phyloP scores from a whole-genome alignment of 2,888 invertebrate genomes.

The Cryptocephalus primarius region DNA sequence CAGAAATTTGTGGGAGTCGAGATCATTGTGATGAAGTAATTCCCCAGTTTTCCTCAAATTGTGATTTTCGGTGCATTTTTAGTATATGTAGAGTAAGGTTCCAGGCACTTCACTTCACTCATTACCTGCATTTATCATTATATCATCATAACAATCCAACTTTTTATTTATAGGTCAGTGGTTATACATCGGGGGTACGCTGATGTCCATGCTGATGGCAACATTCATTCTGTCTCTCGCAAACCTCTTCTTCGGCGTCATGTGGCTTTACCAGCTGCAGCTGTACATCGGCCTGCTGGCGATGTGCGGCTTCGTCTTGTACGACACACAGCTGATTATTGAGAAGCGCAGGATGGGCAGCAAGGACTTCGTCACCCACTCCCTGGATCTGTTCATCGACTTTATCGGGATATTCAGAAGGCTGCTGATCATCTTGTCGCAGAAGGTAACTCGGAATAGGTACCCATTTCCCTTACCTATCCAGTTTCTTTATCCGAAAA shows the following conservation, averaged over 20 bases:
- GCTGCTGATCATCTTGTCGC: constrained; percentile 78
- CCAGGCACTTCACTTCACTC: too few species aligned
- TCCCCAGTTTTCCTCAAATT: too few species aligned
- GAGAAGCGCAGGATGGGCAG: constrained; percentile 85
- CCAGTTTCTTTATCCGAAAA: background rate
- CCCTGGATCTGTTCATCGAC: constrained; percentile 90
- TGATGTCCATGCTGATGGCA: constrained; percentile 72
- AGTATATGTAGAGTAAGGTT: too few species aligned
- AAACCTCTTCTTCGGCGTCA: constrained; percentile 80
- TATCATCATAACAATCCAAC: too few species aligned
- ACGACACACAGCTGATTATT: constrained; percentile 94
- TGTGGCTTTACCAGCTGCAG: constrained; percentile 62
- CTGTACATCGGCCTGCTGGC: constrained; percentile 79
- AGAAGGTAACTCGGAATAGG: constrained; percentile 56
- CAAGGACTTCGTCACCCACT: constrained; percentile 87
- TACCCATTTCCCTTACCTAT: constrained; percentile 8
- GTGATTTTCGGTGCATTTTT: too few species aligned
- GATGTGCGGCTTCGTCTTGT: constrained; percentile 92
- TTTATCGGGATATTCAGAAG: constrained; percentile 90
- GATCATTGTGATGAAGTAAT: too few species aligned
- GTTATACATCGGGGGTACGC: constrained; percentile 73
- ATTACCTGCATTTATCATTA: too few species aligned
- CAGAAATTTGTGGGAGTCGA: too few species aligned
- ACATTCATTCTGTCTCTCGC: constrained; percentile 68
- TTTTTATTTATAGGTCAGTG: constrained; percentile 4